Evolutionary conservation across 2,113 vertebrate genomes (phyloP).

Genomic region (Gasterosteus aculeatus): DNA sequence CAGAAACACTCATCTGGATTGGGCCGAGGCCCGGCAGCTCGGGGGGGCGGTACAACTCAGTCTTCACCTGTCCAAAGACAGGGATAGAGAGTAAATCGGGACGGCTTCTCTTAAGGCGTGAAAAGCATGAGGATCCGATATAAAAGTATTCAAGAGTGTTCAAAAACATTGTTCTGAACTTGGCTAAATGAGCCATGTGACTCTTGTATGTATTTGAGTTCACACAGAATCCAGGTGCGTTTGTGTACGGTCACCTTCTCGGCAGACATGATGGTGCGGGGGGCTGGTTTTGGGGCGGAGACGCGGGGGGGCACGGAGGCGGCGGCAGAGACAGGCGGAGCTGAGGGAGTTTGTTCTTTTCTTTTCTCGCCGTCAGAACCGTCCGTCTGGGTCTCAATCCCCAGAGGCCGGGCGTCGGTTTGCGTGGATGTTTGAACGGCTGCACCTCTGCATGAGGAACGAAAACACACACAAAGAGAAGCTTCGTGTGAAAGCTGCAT

Average conservation of each 20-base stretch:
- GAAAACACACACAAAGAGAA: not conserved
- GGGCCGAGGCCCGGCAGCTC: slow-evolving; percentile 78
- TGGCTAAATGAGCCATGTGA: too few relatives aligned
- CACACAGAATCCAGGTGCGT: not conserved
- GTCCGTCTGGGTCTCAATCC: not conserved
- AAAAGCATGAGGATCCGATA: not conserved
- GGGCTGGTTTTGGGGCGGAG: slow-evolving; percentile 27
- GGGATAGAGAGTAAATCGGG: not conserved
- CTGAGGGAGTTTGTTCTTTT: not conserved
- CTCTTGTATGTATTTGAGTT: not conserved
- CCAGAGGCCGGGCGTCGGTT: slow-evolving; percentile 2
- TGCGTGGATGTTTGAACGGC: slow-evolving; percentile 13
- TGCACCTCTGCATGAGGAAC: slow-evolving; percentile 31
- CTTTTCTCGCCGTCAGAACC: not conserved
- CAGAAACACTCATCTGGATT: slow-evolving; percentile 82
- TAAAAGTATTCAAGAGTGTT: not conserved
- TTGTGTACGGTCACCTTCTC: slow-evolving; percentile 58
- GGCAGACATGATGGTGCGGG: slow-evolving; percentile 41
- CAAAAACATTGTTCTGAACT: too few relatives aligned
- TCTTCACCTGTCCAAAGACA: slow-evolving; percentile 54
- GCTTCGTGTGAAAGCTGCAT: not conserved
- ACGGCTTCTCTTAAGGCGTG: not conserved
- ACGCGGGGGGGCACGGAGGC: fast-evolving
- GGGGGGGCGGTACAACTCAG: slow-evolving; percentile 81
- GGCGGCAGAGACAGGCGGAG: not conserved